Conservation (phyloP, 64 coral and sea anemone species). For the Montipora sp. region DNA sequence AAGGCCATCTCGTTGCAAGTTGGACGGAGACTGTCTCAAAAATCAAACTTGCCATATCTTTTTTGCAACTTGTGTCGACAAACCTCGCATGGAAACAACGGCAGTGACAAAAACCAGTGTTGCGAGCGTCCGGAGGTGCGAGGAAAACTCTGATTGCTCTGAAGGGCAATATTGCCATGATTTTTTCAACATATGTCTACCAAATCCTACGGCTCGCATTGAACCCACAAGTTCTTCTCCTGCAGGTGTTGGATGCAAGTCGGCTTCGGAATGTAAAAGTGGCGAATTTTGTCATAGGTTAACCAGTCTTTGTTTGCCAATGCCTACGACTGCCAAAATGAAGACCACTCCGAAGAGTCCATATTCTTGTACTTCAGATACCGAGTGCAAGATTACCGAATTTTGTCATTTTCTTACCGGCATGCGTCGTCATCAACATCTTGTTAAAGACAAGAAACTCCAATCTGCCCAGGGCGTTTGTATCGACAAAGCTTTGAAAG, state of each 20-base stretch:
- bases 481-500: conserved; percentile 23
- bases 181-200: conserved; percentile 36
- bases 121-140: neutral
- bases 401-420: conserved; percentile 49
- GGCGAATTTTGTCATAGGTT: conserved; percentile 40
- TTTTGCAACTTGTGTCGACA: conserved; percentile 27
- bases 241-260: neutral
- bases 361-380: conserved; percentile 24
- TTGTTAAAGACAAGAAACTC: neutral
- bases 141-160: conserved; percentile 6
- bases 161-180: conserved; percentile 36
- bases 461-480: conserved; percentile 19
- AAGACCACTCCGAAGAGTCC: neutral
- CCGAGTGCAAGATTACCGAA: conserved; percentile 39
- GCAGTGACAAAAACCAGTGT: neutral
- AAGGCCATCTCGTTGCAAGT: neutral
- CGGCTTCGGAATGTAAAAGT: neutral
- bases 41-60: conserved; percentile 32
- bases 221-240: conserved; percentile 15
- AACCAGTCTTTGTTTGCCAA: conserved; percentile 26
- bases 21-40: neutral
- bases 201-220: conserved; percentile 8
- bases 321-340: neutral
- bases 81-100: neutral
- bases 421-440: neutral